Conservation (phyloP, 2,113 vertebrate genomes). For the Cariama cristata region DNA sequence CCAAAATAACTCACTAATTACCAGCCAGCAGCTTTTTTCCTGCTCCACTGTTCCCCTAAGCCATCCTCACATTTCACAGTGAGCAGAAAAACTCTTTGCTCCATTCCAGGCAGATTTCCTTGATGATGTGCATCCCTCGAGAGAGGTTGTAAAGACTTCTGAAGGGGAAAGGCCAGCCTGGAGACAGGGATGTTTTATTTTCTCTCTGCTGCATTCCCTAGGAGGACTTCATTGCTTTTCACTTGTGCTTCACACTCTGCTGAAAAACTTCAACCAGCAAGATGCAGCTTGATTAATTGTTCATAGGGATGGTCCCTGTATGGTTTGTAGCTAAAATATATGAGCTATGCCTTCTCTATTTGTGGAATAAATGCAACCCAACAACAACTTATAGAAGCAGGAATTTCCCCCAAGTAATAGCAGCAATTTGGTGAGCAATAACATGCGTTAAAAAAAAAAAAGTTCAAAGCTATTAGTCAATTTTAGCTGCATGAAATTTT, state of each 20-base stretch:
- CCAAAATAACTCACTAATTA: background rate
- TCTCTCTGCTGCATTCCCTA: background rate
- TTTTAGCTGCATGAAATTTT: conserved; percentile 32
- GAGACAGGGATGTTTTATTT: background rate
- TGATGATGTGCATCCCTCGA: background rate
- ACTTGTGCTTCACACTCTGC: background rate
- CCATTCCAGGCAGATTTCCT: background rate
- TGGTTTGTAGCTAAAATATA: background rate
- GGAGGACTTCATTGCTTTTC: background rate
- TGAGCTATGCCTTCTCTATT: background rate
- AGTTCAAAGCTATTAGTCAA: conserved; percentile 13
- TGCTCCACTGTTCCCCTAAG: background rate
- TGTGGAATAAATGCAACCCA: background rate
- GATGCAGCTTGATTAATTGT: background rate
- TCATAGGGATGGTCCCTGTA: background rate
- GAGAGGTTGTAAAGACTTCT: background rate
- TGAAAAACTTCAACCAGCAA: background rate
- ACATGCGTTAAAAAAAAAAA: background rate
- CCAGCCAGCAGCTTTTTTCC: background rate
- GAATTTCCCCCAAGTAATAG: background rate
- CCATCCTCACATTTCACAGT: background rate
- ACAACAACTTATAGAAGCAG: background rate
- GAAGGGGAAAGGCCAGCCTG: background rate
- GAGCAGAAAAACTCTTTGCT: background rate
- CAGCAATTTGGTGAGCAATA: conserved; percentile 3